Conservation (phyloP, 2,888 invertebrate genomes). For the Caenorhabditis sp. region DNA sequence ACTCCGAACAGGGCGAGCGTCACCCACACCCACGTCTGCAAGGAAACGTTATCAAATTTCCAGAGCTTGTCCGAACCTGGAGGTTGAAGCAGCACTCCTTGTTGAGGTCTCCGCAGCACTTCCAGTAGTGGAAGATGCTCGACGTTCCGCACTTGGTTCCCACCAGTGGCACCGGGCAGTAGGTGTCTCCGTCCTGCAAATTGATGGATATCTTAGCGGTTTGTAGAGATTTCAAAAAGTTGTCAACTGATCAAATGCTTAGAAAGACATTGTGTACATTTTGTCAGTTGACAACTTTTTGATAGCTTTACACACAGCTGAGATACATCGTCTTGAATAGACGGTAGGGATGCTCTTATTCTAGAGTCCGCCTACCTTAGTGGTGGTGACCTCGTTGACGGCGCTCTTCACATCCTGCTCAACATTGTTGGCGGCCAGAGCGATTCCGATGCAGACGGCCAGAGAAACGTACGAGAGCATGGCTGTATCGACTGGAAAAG, state of each 20-base stretch:
- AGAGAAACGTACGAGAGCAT: conserved; percentile 40
- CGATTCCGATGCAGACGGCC: conserved; percentile 45
- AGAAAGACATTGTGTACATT: too few relatives aligned
- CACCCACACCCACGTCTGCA: conserved; percentile 74
- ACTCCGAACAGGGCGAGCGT: conserved; percentile 72
- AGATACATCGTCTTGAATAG: too few relatives aligned
- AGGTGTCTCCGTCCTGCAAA: conserved; percentile 73
- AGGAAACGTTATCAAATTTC: background rate
- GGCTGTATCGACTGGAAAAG: background rate
- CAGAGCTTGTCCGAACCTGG: conserved; percentile 36
- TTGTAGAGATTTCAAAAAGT: background rate
- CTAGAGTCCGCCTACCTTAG: conserved; percentile 56
- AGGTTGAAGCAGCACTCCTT: conserved; percentile 76
- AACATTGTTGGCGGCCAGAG: conserved; percentile 40
- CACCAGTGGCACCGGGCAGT: conserved; percentile 71
- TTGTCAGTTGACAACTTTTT: too few relatives aligned
- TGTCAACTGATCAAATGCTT: too few relatives aligned
- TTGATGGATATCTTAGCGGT: conserved; percentile 1
- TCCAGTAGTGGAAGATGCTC: conserved; percentile 76
- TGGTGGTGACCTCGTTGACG: conserved; percentile 69
- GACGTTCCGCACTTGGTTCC: conserved; percentile 74
- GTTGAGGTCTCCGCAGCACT: conserved; percentile 76
- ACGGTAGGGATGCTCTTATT: too few relatives aligned
- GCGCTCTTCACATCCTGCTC: conserved; percentile 64
- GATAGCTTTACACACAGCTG: too few relatives aligned